These are phyloP conservation scores for Bolborhynchus lineola DNA, from an alignment of 2,113 vertebrate genomes.

Conservation along the genomic window DNA sequence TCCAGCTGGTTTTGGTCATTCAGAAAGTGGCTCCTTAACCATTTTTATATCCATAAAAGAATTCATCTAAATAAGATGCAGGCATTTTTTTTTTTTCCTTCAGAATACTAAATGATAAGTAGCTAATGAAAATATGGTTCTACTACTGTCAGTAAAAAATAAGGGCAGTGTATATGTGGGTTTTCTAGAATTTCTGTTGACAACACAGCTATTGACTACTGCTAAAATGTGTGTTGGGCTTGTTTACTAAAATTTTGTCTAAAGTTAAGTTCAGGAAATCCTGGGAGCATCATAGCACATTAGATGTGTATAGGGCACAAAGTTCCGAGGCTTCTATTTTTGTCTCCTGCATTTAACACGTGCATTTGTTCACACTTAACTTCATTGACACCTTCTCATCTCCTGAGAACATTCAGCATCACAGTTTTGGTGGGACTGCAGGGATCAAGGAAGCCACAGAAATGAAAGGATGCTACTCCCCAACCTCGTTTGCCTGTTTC, in stretches of 20 bases:
- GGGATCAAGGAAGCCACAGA: conserved; percentile 25
- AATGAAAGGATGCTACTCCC: conserved; percentile 46
- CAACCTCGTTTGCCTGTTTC: conserved; percentile 25
- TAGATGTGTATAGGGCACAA: not conserved
- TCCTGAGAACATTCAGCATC: conserved; percentile 29
- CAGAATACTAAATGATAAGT: not conserved
- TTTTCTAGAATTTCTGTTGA: not conserved
- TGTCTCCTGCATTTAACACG: not conserved
- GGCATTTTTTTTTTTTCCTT: not conserved
- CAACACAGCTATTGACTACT: not conserved
- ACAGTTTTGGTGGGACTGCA: conserved; percentile 8
- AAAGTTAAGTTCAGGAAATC: not conserved
- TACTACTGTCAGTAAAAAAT: not conserved
- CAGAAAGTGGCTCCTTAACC: not conserved
- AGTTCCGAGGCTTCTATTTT: not conserved
- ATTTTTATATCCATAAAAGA: not conserved
- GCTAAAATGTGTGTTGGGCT: not conserved
- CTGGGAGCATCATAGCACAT: not conserved
- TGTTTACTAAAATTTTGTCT: not conserved
- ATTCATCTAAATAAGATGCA: not conserved
- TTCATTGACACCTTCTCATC: not conserved
- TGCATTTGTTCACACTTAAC: conserved; percentile 10
- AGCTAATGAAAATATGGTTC: not conserved
- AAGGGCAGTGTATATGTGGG: not conserved
- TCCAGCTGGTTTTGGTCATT: not conserved